Percentiles rank a stretch among this genome's conserved stretches.
Conservation (phyloP, 2,797 vertebrate species). For the Microctenopoma stevenorrisi region DNA sequence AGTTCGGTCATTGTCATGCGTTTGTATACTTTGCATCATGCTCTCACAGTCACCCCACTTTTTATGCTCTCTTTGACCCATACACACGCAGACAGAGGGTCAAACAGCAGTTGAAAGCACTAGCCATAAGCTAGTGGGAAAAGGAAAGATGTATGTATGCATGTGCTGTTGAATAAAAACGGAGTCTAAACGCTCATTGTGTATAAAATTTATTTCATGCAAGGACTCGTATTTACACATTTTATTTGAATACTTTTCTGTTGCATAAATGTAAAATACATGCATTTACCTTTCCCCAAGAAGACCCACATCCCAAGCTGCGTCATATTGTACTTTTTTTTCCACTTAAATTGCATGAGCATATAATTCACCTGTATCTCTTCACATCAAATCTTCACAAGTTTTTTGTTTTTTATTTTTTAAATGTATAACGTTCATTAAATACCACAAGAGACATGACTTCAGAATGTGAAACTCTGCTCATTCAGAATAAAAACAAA, state of each 20-base stretch:
- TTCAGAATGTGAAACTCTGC: conserved; percentile 74
- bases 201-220: conserved; percentile 99
- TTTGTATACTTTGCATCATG: conserved; percentile 72
- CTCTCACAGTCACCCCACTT: conserved; percentile 71
- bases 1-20: conserved; percentile 78
- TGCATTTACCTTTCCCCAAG: conserved; percentile 96
- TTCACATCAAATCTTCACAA: conserved; percentile 88
- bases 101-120: conserved; percentile 71
- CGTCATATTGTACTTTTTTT: conserved; percentile 47
- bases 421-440: conserved; percentile 83
- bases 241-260: conserved; percentile 86
- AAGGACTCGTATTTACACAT: conserved; percentile 89
- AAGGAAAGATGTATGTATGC: conserved; percentile 75
- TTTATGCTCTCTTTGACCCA: conserved; percentile 69
- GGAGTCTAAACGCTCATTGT: conserved; percentile 85
- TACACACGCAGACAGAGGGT: conserved; percentile 46
- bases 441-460: conserved; percentile 88
- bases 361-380: conserved; percentile 78
- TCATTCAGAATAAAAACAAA: conserved; percentile 75
- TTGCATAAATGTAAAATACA: conserved; percentile 99
- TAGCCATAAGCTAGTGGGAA: conserved; percentile 48
- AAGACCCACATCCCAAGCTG: conserved; percentile 84
- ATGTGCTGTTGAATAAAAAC: conserved; percentile 85
- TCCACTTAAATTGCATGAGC: conserved; percentile 73
- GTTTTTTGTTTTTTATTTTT: conserved; percentile 54